Base-by-base conservation (phyloP, 1,140 invertebrate genomes). In the Megalonaias nervosa region DNA sequence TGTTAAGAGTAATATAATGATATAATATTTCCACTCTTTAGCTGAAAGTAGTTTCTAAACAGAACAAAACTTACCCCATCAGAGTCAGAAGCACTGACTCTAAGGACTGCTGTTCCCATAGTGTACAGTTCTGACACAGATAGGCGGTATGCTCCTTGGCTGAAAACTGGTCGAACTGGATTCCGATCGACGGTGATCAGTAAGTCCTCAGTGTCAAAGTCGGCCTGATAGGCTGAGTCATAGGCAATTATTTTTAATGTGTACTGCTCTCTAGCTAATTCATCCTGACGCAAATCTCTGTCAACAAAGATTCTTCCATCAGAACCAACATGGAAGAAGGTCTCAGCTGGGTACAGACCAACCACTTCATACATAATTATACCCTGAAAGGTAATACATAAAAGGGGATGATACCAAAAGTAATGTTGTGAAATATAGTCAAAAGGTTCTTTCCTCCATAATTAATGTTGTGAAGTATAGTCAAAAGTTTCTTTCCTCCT, bases 111-210 rank as follows among this genome's bases (percentile, higher is more conserved):
- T 13, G 56, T 55, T 9, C 80, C 79, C n/a, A 81, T 19, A n/a
- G 77, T 2, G 31, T 68, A 73, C 17, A 71, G 76, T 66, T 85
- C 84, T 60, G 26, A 60, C 23, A 84, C 69, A 2, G 76, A 78
- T 14, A 75, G 31, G 26, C 58, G 64, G 87, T 97, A 97, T 93
- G 93, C 94, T 3, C 93, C 92, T 84, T 95, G 94, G 77, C 23
- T 66, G 86, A 97, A 97, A 31, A 95, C 94, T 23, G 93, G 91
- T 26, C 92, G 90, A 12, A 92, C 93, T 6, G 93, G 93, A 4
- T 96, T 94, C 85, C 97, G 96, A 66, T 95, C 94, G 14, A 98
- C 95, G 82, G 94, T 96, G 1, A 97, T 93, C 2, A 94, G 94
- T 0, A 97, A 93, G 11, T 95, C 95, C 3, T 94, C 94, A 3